Evolutionary conservation across 2,888 invertebrate genomes (phyloP), one percentile per base, ranked within the genome.

Genomic region (Cremastinae sp.): DNA sequence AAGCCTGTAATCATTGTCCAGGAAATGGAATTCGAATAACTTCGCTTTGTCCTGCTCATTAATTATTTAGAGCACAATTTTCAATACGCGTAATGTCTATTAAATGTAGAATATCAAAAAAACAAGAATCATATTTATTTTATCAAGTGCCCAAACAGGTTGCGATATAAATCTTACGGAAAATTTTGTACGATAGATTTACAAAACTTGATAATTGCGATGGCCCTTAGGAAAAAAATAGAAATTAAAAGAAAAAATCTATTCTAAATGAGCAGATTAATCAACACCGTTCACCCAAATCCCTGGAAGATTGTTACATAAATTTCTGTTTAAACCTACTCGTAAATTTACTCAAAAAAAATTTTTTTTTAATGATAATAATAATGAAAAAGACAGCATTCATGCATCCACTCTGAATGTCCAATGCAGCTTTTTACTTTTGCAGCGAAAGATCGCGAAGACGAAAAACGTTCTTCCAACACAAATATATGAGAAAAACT

Each of bases 1-100:
- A 64, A 53, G 43, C 61, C 34, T 16, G 41, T 36, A 34, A 43
- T 86, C 71, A 90, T 90, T 81, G 90, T 90, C 80, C 90, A 90
- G 20, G 89, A 86, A 69, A 90, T 90, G 10, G 90, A 90, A 80
- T 90, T 90, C 71, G 38, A 41, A 4, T 5, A 22, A 9, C 14
- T 2, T 38, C 62, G 28, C 2, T 3, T 53, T 22, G 16, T 10
- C 0, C 10, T 8, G 20, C 28, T 12, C n/a, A 2, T 18, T 18
- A 16, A 18, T 9, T 8, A 16, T 8, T 5, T 12, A 1, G 18
- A 47, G 3, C 8, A n/a, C 18, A 16, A 54, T 43, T 10, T n/a
- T 16, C 28, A 54, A 34, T 38, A 64, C 28, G 28, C 28, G 28
- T n/a, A n/a, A n/a, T n/a, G n/a, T 51, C 20, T 18, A 8, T 51